Evolutionary conservation across 2,113 vertebrate species (phyloP).

Genomic region (Polypterus senegalus): DNA sequence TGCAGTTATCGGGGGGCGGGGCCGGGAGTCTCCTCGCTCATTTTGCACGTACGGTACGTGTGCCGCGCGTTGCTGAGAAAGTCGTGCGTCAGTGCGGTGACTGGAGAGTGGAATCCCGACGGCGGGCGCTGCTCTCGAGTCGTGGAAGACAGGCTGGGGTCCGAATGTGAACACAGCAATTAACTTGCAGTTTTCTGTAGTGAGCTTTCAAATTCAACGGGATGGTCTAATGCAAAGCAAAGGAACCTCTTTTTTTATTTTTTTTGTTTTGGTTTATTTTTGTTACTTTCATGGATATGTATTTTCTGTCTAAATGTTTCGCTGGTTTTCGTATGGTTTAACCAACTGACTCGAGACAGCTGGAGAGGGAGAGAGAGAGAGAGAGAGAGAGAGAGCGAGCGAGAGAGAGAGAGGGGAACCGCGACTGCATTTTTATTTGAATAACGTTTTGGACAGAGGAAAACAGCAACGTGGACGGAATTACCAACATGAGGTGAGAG

Average conservation of each 20-base stretch:
- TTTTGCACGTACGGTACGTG: conserved; percentile 30
- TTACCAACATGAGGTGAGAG: conserved; percentile 48
- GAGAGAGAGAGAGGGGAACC: conserved; percentile 3
- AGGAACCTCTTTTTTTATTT: conserved; percentile 17
- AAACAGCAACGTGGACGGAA: conserved; percentile 9
- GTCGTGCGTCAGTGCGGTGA: conserved; percentile 32
- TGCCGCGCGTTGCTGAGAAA: conserved; percentile 21
- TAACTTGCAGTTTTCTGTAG: conserved; percentile 1
- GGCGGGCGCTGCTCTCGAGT: conserved; percentile 27
- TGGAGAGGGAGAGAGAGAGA: no score
- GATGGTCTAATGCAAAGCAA: conserved; percentile 38
- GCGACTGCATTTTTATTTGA: background rate
- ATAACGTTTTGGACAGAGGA: conserved; percentile 13
- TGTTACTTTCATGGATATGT: conserved; percentile 23
- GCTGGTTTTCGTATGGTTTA: no score
- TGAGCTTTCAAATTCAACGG: conserved; percentile 13
- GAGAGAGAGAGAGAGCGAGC: no score
- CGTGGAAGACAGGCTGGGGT: conserved; percentile 2
- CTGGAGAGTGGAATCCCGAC: conserved; percentile 28
- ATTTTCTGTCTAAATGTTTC: conserved; percentile 19
- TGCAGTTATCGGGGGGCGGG: conserved; percentile 11
- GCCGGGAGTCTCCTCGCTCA: background rate
- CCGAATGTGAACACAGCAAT: conserved; percentile 3
- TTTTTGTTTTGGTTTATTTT: conserved; percentile 22
- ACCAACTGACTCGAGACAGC: no score